Conservation (phyloP, 92 coral and sea anemone species). For the Epizoanthus illoricatus region DNA sequence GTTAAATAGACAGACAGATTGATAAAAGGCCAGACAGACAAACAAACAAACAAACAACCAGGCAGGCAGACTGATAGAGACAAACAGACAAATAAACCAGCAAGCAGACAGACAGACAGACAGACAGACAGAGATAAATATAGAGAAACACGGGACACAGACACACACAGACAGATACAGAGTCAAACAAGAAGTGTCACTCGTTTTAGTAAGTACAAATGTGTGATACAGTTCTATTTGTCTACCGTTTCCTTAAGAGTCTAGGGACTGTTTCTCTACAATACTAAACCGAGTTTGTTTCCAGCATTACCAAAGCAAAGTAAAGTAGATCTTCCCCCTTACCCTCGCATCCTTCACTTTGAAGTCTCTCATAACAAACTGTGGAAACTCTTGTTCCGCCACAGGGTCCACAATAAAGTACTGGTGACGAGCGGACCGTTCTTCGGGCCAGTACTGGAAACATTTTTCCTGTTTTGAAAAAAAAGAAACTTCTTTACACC, state of each 20-base stretch:
- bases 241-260: not conserved
- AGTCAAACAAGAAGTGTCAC: not conserved
- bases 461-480: slow-evolving; percentile 73
- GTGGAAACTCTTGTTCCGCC: slow-evolving; percentile 86
- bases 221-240: not conserved
- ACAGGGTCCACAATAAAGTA: slow-evolving; percentile 97
- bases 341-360: slow-evolving; percentile 94
- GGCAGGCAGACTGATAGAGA: not conserved
- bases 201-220: not conserved
- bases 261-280: not conserved
- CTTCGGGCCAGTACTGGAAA: slow-evolving; percentile 91
- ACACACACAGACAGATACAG: not conserved
- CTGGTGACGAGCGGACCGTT: slow-evolving; percentile 94
- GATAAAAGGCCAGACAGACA: too few relatives aligned
- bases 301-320: not conserved
- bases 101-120: not conserved
- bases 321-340: slow-evolving; percentile 10
- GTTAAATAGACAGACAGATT: not conserved
- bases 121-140: not conserved
- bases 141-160: not conserved
- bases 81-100: not conserved
- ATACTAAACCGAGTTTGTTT: too few relatives aligned
- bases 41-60: not conserved
- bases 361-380: slow-evolving; percentile 88
- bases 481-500: not conserved